These are phyloP conservation scores for Pachyramphus minor DNA, from an alignment of 2,113 vertebrate genomes.

Conservation along the genomic window DNA sequence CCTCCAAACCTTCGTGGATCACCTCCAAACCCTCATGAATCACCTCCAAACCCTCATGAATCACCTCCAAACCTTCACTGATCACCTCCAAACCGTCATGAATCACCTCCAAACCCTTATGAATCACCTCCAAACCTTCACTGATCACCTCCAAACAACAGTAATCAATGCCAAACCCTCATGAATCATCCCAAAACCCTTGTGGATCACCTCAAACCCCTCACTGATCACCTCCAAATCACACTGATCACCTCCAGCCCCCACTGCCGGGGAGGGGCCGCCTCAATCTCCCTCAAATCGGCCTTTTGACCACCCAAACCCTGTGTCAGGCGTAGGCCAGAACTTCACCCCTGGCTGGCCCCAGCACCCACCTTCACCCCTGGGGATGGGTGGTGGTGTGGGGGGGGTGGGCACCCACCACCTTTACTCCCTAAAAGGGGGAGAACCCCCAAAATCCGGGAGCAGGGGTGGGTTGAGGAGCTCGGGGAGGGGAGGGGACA, in stretches of 20 bases:
- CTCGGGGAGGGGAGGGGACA: constrained; percentile 7
- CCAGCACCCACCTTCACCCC: neutral
- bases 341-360: neutral
- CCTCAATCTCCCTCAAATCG: neutral
- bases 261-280: rapidly evolving
- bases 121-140: neutral
- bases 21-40: neutral
- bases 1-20: neutral
- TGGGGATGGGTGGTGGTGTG: rapidly evolving
- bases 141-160: neutral
- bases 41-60: neutral
- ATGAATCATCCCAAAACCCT: neutral
- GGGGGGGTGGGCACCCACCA: neutral
- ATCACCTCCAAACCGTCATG: neutral
- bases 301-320: neutral
- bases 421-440: neutral
- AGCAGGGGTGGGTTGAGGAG: neutral
- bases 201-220: neutral
- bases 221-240: neutral
- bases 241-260: neutral
- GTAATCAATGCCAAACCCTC: no score
- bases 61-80: neutral
- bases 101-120: neutral
- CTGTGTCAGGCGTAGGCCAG: rapidly evolving
- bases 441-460: neutral